Evolutionary conservation across 1,140 invertebrate genomes (phyloP).

Genomic region (Cydia fagiglandana): DNA sequence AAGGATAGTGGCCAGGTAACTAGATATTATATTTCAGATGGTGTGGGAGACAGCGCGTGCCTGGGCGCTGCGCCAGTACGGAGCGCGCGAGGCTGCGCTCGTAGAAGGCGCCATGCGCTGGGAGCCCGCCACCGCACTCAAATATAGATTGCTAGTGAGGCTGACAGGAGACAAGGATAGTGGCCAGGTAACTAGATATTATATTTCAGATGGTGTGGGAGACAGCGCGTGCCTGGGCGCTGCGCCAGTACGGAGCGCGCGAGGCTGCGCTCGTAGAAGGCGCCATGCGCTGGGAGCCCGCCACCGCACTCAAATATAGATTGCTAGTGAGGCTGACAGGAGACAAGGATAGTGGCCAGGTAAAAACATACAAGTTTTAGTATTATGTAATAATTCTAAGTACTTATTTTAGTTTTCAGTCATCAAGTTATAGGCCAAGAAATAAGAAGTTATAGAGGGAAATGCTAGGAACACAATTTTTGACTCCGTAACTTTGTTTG

Average conservation of each 20-base stretch:
- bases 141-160: constrained; percentile 90
- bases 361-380: no score
- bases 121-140: constrained; percentile 92
- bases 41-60: constrained; percentile 41
- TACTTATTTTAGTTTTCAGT: no score
- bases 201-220: constrained; percentile 42
- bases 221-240: constrained; percentile 39
- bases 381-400: no score
- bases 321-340: constrained; percentile 85
- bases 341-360: constrained; percentile 41
- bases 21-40: constrained; percentile 34
- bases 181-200: constrained; percentile 13
- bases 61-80: constrained; percentile 39
- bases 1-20: constrained; percentile 37
- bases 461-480: no score
- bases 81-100: constrained; percentile 62
- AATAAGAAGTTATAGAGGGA: no score
- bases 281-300: constrained; percentile 92
- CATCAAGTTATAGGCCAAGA: no score
- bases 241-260: constrained; percentile 35
- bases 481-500: no score
- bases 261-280: constrained; percentile 84
- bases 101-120: constrained; percentile 92
- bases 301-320: constrained; percentile 93
- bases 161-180: constrained; percentile 65